Evolutionary conservation across 2,113 vertebrate species (phyloP).

Genomic region (Sinocyclocheilus rhinocerous): DNA sequence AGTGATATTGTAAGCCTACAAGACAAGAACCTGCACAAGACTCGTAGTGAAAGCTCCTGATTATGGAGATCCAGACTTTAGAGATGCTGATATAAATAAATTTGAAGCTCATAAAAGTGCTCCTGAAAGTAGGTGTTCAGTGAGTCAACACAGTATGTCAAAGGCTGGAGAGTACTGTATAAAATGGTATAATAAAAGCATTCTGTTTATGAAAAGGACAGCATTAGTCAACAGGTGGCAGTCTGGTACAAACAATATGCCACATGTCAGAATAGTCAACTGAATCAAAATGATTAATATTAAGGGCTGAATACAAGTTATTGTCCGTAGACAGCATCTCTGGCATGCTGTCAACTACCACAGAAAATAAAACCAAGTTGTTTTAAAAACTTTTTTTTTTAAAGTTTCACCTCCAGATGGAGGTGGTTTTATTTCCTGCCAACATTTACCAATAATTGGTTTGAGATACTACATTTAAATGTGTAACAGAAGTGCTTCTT

Average conservation of each 20-base stretch:
- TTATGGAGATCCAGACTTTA: neutral
- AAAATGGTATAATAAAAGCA: neutral
- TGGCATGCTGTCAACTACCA: neutral
- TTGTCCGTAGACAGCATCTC: neutral
- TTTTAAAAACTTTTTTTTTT: neutral
- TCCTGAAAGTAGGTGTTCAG: neutral
- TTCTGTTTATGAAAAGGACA: neutral
- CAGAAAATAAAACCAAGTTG: neutral
- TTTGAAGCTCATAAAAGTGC: neutral
- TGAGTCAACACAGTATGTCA: neutral
- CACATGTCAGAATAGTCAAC: slow-evolving; percentile 22
- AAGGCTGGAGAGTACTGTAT: neutral
- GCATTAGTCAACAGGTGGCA: slow-evolving; percentile 18
- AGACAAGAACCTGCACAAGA: neutral
- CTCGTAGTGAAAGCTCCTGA: neutral
- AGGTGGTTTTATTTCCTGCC: neutral
- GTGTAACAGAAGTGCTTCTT: too few species aligned
- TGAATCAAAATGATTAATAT: neutral
- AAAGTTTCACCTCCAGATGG: neutral
- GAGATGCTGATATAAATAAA: too few species aligned
- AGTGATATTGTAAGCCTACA: neutral
- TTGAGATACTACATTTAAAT: too few species aligned
- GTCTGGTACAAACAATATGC: slow-evolving; percentile 8
- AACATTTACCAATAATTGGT: neutral
- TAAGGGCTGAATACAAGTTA: neutral